Evolutionary conservation across 2,888 invertebrate species (phyloP).

Genomic region (Eupithecia subumbrata): DNA sequence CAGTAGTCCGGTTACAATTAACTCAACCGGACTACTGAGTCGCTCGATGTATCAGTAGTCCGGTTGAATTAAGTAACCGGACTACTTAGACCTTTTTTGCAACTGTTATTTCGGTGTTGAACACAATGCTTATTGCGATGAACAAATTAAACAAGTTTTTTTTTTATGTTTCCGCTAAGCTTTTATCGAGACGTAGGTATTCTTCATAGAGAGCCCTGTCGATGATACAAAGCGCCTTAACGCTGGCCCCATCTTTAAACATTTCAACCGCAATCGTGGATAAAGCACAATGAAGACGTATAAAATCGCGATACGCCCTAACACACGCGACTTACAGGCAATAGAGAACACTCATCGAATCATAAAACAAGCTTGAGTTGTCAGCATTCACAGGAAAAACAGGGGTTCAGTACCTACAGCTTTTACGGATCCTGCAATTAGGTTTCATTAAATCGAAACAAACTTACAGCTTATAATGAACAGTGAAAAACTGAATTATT

Average conservation of each 20-base stretch:
- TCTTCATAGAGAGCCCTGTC: background rate
- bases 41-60: no score
- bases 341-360: slow-evolving; percentile 69
- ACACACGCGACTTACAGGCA: slow-evolving; percentile 62
- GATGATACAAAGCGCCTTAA: slow-evolving; percentile 2
- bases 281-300: slow-evolving; percentile 59
- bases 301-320: slow-evolving; percentile 60
- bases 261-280: slow-evolving; percentile 38
- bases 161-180: background rate
- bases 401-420: background rate
- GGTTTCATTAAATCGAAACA: background rate
- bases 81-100: no score
- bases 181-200: background rate
- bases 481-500: background rate
- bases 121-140: no score
- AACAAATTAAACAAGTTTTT: no score
- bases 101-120: no score
- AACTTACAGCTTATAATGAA: background rate
- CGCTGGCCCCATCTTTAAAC: slow-evolving; percentile 34
- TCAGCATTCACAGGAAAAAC: slow-evolving; percentile 22
- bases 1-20: no score
- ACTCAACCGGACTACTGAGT: no score
- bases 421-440: background rate
- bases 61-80: no score
- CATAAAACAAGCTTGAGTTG: slow-evolving; percentile 58